Base-by-base conservation (phyloP, 1,140 invertebrate species). In the Colletes latitarsis region DNA sequence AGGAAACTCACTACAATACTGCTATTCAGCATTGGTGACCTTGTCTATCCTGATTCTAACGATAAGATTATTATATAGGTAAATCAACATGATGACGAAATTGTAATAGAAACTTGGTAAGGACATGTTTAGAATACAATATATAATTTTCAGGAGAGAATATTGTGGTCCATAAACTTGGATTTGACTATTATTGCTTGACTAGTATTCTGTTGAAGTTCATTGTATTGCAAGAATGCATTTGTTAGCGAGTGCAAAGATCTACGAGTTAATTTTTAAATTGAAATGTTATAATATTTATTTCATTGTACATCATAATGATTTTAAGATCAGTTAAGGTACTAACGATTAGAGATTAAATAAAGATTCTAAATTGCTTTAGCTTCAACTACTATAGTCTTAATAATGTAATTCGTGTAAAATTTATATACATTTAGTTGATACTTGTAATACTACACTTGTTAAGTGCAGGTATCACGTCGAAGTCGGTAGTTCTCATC, bases 21-120 rank as follows among this genome's bases (percentile, higher is more conserved):
- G 14, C 82, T 73, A 60, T 64, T 57, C 49, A 87, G 66, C n/a
- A 78, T 15, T 30, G 30, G 63, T 49, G 46, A 53, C 82, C 82
- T 87, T 82, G 77, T 12, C 30, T 58, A 10, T 73, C 14, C 17
- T 21, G 43, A 73, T 85, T 62, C 12, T 68, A 15, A 82, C 4
- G 41, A 77, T 53, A 77, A 12, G 58, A 49, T 10, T 64, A 49
- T 79, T 49, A 30, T 19, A 62, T 30, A 63, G 14, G 12, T 17
- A 49, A 49, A 52, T 66, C 6, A 12, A 12, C 10, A 39, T 21
- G 8, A 49, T 43, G 15, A 64, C 6, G 10, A 60, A 77, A 6
- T 3, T 14, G 39, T 53, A 52, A 15, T 9, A 62, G 12, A 17
- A 15, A 52, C 17, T 52, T 71, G 17, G 57, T 53, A 49, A 49